Evolutionary conservation across 2,113 vertebrate genomes (phyloP).

Genomic region (Tetrax tetrax): DNA sequence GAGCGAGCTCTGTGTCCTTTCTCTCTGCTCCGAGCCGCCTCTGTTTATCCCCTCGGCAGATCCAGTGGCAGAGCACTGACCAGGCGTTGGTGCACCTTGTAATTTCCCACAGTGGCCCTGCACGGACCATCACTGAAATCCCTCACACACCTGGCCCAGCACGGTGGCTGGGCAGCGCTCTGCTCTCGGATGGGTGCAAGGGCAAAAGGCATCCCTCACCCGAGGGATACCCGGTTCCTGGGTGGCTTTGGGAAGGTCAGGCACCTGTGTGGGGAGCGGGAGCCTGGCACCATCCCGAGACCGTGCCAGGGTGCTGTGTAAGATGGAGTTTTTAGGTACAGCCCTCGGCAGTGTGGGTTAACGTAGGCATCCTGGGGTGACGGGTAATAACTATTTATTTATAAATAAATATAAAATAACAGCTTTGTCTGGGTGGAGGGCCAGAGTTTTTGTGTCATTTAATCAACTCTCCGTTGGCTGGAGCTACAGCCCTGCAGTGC

Average conservation of each 20-base stretch:
- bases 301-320: rapidly evolving
- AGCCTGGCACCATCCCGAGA: background rate
- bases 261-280: background rate
- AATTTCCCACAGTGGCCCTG: too few relatives aligned
- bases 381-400: background rate
- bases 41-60: too few relatives aligned
- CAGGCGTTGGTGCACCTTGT: too few relatives aligned
- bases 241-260: background rate
- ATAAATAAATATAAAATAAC: too few relatives aligned
- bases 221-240: rapidly evolving
- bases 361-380: rapidly evolving
- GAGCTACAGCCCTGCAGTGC: background rate
- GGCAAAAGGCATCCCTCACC: too few relatives aligned
- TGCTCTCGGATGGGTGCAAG: rapidly evolving
- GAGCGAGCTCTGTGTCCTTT: too few relatives aligned
- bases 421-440: background rate
- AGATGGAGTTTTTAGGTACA: background rate
- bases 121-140: too few relatives aligned
- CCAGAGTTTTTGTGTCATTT: background rate
- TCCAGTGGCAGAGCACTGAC: too few relatives aligned
- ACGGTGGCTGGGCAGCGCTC: background rate
- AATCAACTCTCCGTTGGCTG: background rate
- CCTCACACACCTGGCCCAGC: background rate
- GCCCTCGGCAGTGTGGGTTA: rapidly evolving
- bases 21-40: too few relatives aligned